A percentile compares a stretch with the other conserved stretches of the same genome.
Conservation (phyloP, 1,140 invertebrate genomes). For the Drosophila ambigua region DNA sequence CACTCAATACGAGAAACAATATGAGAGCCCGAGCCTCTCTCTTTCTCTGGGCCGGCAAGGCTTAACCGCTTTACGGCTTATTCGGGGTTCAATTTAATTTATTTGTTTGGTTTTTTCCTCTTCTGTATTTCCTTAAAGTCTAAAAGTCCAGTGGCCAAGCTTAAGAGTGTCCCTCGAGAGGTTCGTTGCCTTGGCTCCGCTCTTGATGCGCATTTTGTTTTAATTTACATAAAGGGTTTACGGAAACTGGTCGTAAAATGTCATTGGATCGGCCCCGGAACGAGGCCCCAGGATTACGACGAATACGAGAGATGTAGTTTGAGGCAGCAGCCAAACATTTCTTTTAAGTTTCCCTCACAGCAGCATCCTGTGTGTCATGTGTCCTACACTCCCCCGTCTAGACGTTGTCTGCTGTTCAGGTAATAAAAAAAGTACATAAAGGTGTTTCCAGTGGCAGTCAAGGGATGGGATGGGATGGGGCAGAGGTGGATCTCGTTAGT, state of each 20-base stretch:
- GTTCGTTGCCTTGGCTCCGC: no score
- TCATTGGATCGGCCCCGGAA: constrained; percentile 33
- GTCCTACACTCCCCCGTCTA: constrained; percentile 23
- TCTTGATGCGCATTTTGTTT: constrained; percentile 45
- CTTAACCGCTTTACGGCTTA: neutral
- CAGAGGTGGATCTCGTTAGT: constrained; percentile 7
- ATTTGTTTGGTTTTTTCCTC: neutral
- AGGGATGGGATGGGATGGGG: neutral
- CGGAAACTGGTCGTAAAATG: constrained; percentile 54
- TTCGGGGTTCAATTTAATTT: no score
- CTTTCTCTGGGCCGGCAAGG: neutral
- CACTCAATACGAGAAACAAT: no score
- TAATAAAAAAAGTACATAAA: constrained; percentile 54
- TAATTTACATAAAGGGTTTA: constrained; percentile 65
- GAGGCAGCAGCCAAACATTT: constrained; percentile 1
- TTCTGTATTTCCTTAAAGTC: neutral
- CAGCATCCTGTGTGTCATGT: constrained; percentile 9
- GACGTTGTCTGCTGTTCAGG: constrained; percentile 53
- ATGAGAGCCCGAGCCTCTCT: neutral
- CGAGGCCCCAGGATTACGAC: constrained; percentile 40
- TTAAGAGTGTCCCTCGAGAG: no score
- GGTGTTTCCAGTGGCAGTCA: constrained; percentile 18
- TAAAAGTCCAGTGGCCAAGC: no score
- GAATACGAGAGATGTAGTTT: constrained; percentile 4
- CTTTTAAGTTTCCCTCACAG: constrained; percentile 6